Conservation (phyloP, 2,888 invertebrate genomes). For the Dryocosmus kuriphilus region DNA sequence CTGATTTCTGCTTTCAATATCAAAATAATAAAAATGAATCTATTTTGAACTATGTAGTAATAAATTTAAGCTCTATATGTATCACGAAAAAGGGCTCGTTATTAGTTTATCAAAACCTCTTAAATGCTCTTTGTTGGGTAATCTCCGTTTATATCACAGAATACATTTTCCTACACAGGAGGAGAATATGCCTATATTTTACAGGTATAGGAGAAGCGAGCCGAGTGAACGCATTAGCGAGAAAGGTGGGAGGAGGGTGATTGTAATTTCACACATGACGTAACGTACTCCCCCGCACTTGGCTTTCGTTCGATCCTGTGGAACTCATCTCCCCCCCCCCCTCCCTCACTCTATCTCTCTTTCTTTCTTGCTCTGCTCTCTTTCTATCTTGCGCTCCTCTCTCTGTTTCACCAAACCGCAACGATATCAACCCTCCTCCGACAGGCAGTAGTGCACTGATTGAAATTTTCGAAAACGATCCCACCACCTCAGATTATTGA, state of each 20-base stretch:
- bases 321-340: slow-evolving; percentile 26
- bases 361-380: slow-evolving; percentile 29
- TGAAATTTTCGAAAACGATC: slow-evolving; percentile 55
- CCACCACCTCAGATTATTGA: background rate
- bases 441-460: slow-evolving; percentile 56
- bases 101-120: slow-evolving; percentile 20
- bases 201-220: slow-evolving; percentile 47
- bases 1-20: no score
- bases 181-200: slow-evolving; percentile 25
- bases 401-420: slow-evolving; percentile 24
- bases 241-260: slow-evolving; percentile 59
- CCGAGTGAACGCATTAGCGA: slow-evolving; percentile 64
- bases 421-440: slow-evolving; percentile 38
- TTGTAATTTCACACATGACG: slow-evolving; percentile 74
- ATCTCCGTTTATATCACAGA: background rate
- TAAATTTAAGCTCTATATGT: background rate
- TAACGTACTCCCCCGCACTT: slow-evolving; percentile 57
- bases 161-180: slow-evolving; percentile 11
- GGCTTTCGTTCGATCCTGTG: slow-evolving; percentile 44
- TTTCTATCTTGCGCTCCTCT: slow-evolving; percentile 25
- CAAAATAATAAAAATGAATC: no score
- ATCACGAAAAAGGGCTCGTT: background rate
- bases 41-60: no score
- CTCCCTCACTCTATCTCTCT: slow-evolving; percentile 39
- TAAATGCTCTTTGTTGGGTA: slow-evolving; percentile 14